Percentiles rank a stretch among this genome's conserved stretches.
These are phyloP conservation scores for Henricia sp. DNA, from an alignment of 53 echinoderm and acorn worm species.

Conservation along the genomic window DNA sequence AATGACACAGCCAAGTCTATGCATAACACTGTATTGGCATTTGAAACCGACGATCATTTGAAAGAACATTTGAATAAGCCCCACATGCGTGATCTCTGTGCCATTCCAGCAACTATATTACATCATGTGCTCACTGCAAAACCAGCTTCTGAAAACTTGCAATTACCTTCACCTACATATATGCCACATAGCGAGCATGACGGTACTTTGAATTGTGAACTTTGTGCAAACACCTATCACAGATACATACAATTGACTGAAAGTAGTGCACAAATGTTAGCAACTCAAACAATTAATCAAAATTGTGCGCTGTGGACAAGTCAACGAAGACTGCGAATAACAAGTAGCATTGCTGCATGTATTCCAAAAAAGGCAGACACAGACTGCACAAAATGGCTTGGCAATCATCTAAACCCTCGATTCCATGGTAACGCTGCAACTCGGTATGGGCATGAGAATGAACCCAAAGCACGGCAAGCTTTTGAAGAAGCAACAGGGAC, in stretches of 20 bases:
- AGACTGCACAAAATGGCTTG: constrained; percentile 10
- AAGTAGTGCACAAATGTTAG: background rate
- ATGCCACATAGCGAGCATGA: background rate
- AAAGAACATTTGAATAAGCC: background rate
- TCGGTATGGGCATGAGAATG: background rate
- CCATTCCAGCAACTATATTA: constrained; percentile 21
- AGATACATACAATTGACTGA: background rate
- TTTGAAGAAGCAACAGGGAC: background rate
- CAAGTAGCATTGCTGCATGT: constrained; percentile 18
- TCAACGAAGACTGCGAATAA: constrained; percentile 13
- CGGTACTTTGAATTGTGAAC: background rate
- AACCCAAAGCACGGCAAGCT: background rate
- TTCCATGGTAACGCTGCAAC: constrained; percentile 18
- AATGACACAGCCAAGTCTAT: background rate
- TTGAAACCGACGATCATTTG: constrained; percentile 13
- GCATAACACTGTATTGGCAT: background rate
- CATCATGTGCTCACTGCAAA: background rate
- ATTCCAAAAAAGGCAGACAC: constrained; percentile 21
- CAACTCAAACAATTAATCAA: background rate
- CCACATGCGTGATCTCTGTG: background rate
- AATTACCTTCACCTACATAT: background rate
- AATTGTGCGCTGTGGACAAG: background rate
- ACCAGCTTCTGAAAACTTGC: background rate
- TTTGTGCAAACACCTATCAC: background rate
- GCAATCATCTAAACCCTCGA: background rate